These are phyloP conservation scores for Cephus spinipes DNA, from an alignment of 2,888 invertebrate genomes.

Conservation along the genomic window DNA sequence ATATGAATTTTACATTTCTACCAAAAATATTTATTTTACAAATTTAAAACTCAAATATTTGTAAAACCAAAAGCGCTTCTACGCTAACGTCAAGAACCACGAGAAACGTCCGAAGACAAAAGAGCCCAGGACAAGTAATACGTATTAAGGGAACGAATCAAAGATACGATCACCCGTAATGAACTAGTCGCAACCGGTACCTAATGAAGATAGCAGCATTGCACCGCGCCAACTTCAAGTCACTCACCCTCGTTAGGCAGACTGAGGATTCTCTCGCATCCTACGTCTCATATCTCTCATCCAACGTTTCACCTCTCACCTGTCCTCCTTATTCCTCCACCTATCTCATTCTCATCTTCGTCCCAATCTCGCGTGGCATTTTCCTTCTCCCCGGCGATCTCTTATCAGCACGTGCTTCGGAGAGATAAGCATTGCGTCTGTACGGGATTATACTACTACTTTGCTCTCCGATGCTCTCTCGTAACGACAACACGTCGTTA, in stretches of 20 bases:
- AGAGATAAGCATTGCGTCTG: not conserved
- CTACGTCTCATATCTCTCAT: not conserved
- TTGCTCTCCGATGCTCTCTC: not conserved
- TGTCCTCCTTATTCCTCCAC: constrained; percentile 2
- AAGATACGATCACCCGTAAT: constrained; percentile 60
- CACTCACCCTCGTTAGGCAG: not conserved
- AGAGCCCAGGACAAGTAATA: constrained; percentile 6
- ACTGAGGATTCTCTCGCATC: not conserved
- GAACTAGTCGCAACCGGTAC: constrained; percentile 52
- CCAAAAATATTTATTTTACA: too few relatives aligned
- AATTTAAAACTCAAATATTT: not conserved
- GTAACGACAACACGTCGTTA: not conserved
- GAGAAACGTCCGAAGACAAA: not conserved
- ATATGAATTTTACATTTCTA: too few relatives aligned
- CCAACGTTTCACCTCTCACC: not conserved
- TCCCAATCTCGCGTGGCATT: constrained; percentile 5
- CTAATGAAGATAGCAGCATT: constrained; percentile 54
- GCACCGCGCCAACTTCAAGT: constrained; percentile 4
- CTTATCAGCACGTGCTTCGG: not conserved
- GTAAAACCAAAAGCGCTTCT: not conserved
- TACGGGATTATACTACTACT: not conserved
- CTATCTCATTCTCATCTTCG: constrained; percentile 7
- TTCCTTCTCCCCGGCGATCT: not conserved
- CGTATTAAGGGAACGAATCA: constrained; percentile 38
- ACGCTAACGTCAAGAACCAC: not conserved